Evolutionary conservation across 2,113 vertebrate species (phyloP).

Genomic region (Centropus bengalensis): DNA sequence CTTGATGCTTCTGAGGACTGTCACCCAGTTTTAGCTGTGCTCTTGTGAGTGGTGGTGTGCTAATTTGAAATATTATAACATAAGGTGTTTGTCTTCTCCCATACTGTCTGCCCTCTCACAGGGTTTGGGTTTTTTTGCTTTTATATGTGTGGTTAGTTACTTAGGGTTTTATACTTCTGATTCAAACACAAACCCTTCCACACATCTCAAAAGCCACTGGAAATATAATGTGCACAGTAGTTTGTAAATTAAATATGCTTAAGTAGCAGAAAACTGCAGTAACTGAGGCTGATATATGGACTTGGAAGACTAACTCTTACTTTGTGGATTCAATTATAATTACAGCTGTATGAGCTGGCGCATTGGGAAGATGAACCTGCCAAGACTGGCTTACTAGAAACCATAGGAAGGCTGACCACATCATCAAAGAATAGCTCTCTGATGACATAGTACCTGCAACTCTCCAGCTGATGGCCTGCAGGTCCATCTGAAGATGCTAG

Average conservation of each 20-base stretch:
- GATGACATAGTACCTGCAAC: constrained; percentile 44
- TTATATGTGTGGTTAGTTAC: not conserved
- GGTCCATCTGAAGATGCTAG: not conserved
- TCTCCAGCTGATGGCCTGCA: not conserved
- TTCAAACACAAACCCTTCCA: not conserved
- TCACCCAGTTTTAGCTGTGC: not conserved
- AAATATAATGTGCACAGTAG: constrained; percentile 64
- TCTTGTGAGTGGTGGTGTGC: not conserved
- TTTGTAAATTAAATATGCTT: constrained; percentile 67
- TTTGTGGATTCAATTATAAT: constrained; percentile 75
- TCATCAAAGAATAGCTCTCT: constrained; percentile 55
- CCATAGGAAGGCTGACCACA: constrained; percentile 44
- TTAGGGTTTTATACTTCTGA: not conserved
- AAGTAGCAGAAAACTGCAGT: constrained; percentile 66
- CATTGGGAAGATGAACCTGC: constrained; percentile 53
- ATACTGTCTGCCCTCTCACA: not conserved
- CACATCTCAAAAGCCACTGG: constrained; percentile 32
- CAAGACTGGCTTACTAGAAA: constrained; percentile 58
- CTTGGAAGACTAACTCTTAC: constrained; percentile 61
- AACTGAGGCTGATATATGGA: constrained; percentile 61
- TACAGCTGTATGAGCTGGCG: constrained; percentile 69
- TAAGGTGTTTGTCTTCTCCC: not conserved
- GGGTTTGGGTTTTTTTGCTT: not conserved
- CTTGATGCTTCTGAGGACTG: not conserved
- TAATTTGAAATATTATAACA: not conserved